Percentiles rank a stretch among this genome's conserved stretches.
Evolutionary conservation across 2,888 invertebrate genomes (phyloP).

Genomic region (Mycogona germanica): DNA sequence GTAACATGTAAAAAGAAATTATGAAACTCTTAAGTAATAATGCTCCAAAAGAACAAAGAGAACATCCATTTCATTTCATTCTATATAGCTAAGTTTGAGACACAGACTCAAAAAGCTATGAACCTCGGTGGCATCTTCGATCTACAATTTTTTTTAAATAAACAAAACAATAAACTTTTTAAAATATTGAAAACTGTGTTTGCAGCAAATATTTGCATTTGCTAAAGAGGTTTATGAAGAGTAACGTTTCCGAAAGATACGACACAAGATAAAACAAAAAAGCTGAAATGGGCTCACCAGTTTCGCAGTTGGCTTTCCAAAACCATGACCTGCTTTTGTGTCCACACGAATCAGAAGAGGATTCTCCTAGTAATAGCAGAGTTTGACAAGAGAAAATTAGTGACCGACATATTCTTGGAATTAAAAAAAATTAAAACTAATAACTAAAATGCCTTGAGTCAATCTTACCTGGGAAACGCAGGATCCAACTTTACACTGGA

Average conservation of each 20-base stretch:
- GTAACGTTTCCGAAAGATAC: conserved; percentile 27
- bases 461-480: conserved; percentile 43
- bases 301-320: conserved; percentile 92
- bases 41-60: no score
- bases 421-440: background rate
- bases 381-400: conserved; percentile 10
- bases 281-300: conserved; percentile 44
- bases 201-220: no score
- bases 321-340: conserved; percentile 93
- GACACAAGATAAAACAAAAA: conserved; percentile 19
- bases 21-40: no score
- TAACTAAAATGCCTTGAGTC: conserved; percentile 1
- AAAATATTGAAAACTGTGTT: no score
- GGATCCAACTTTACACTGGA: conserved; percentile 60
- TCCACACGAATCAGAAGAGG: conserved; percentile 84
- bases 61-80: no score
- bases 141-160: no score
- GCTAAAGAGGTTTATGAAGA: conserved; percentile 35
- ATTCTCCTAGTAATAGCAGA: conserved; percentile 44
- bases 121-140: conserved; percentile 86
- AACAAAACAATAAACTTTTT: no score
- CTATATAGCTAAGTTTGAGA: conserved; percentile 49
- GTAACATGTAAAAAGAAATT: no score
- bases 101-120: conserved; percentile 67
- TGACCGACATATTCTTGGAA: no score